Conservation (phyloP, 2,888 invertebrate species). For the Drosophila prolongata region DNA sequence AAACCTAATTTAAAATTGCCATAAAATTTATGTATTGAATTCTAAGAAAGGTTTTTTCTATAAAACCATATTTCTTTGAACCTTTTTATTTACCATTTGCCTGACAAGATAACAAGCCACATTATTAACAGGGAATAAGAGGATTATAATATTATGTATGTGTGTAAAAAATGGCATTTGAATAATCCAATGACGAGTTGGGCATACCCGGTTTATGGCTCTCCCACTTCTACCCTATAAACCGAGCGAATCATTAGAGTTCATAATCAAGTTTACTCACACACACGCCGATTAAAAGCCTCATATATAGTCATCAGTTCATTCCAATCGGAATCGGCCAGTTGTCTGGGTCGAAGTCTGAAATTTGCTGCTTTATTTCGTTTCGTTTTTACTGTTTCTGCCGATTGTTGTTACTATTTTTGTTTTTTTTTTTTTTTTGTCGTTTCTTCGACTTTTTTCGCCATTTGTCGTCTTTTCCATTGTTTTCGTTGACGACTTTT, state of each 20-base stretch:
- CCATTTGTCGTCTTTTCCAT: slow-evolving; percentile 46
- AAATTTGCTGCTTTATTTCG: slow-evolving; percentile 54
- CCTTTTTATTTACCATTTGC: too few species aligned
- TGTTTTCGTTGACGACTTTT: slow-evolving; percentile 36
- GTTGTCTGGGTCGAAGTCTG: slow-evolving; percentile 77
- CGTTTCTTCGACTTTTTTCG: slow-evolving; percentile 29
- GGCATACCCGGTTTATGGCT: slow-evolving; percentile 21
- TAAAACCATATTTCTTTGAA: background rate
- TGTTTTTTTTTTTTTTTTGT: slow-evolving; percentile 15
- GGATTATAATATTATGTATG: background rate
- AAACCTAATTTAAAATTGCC: too few species aligned
- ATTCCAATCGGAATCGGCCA: slow-evolving; percentile 63
- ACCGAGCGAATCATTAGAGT: slow-evolving; percentile 38
- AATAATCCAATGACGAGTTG: background rate
- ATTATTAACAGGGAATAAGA: too few species aligned
- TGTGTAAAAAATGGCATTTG: background rate
- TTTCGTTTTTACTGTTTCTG: slow-evolving; percentile 45
- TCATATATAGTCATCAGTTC: slow-evolving; percentile 31
- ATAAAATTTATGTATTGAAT: background rate
- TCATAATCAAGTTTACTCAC: slow-evolving; percentile 45
- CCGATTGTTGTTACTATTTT: slow-evolving; percentile 37
- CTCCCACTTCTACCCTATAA: slow-evolving; percentile 9
- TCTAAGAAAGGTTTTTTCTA: background rate
- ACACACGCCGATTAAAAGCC: slow-evolving; percentile 12
- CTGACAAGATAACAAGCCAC: background rate